phyloP scores from a whole-genome alignment of 2,888 invertebrate species.

The Liposcelis brunnea region DNA sequence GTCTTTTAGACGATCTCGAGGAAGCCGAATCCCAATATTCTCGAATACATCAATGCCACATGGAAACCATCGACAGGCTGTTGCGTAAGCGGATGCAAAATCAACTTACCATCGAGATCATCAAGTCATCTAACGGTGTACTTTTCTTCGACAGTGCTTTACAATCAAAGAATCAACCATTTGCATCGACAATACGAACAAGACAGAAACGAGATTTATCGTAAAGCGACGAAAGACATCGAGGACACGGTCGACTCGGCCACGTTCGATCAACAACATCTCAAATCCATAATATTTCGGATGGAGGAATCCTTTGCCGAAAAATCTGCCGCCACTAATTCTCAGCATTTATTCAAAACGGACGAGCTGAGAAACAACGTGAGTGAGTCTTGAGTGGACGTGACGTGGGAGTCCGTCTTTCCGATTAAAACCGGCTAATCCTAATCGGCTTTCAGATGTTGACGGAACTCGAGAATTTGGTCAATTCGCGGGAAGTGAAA shows the following conservation, averaged over 20 bases:
- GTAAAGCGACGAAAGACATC: constrained; percentile 35
- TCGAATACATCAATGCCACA: constrained; percentile 52
- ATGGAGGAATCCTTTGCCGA: constrained; percentile 27
- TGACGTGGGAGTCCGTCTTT: too few species aligned
- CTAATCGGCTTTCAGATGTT: constrained; percentile 15
- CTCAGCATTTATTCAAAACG: constrained; percentile 21
- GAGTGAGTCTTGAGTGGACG: too few species aligned
- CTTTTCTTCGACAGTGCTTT: constrained; percentile 15
- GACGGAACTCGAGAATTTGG: constrained; percentile 15
- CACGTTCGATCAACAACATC: constrained; percentile 33
- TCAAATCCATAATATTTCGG: constrained; percentile 40
- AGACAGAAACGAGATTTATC: constrained; percentile 34
- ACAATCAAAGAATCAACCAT: constrained; percentile 37
- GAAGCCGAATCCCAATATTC: constrained; percentile 57
- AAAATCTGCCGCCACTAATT: constrained; percentile 19
- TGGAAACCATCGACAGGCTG: constrained; percentile 48
- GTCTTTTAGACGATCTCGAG: constrained; percentile 45
- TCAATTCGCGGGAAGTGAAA: constrained; percentile 22
- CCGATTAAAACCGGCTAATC: too few species aligned
- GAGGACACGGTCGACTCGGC: constrained; percentile 33
- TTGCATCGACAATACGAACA: constrained; percentile 36
- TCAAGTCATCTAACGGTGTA: not conserved
- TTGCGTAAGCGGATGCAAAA: constrained; percentile 34
- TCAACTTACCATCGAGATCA: constrained; percentile 9
- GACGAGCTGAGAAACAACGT: constrained; percentile 20